phyloP scores from a whole-genome alignment of 2,113 vertebrate genomes.

The Thunnus maccoyii region DNA sequence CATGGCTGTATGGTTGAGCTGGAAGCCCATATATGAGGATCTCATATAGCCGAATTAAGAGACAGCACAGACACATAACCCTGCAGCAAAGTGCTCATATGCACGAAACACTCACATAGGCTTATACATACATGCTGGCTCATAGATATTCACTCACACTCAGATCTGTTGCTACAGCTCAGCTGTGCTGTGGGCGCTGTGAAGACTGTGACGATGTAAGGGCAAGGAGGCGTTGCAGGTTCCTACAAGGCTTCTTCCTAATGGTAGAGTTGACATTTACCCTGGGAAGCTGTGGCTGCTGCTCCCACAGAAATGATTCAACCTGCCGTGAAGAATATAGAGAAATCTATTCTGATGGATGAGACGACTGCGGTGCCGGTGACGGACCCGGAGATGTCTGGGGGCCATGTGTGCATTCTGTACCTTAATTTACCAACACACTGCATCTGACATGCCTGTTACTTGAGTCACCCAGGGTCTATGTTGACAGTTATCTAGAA shows the following conservation, averaged over 20 bases:
- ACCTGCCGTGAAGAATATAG: conserved; percentile 58
- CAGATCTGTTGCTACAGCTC: conserved; percentile 65
- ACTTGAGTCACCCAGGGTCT: conserved; percentile 21
- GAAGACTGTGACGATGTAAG: conserved; percentile 54
- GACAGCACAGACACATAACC: conserved; percentile 13
- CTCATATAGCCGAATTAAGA: background rate
- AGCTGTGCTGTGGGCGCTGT: conserved; percentile 68
- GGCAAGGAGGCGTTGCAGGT: conserved; percentile 59
- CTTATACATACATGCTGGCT: conserved; percentile 37
- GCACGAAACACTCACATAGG: conserved; percentile 19
- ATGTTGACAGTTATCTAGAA: conserved; percentile 48
- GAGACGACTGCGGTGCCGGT: conserved; percentile 24
- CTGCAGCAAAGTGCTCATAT: background rate
- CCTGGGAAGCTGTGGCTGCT: conserved; percentile 64
- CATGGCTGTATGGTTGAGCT: conserved; percentile 7
- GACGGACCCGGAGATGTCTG: conserved; percentile 54
- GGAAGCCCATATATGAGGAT: conserved; percentile 34
- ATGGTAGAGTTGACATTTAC: conserved; percentile 79
- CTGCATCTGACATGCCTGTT: conserved; percentile 41
- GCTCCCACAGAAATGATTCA: conserved; percentile 75
- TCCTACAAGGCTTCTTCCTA: conserved; percentile 65
- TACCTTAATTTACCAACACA: conserved; percentile 67
- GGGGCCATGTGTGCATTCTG: conserved; percentile 38
- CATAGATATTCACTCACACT: conserved; percentile 32
- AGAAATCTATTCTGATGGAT: conserved; percentile 68